Conservation (phyloP, 2,888 invertebrate genomes). For the Limnephilus auricula region DNA sequence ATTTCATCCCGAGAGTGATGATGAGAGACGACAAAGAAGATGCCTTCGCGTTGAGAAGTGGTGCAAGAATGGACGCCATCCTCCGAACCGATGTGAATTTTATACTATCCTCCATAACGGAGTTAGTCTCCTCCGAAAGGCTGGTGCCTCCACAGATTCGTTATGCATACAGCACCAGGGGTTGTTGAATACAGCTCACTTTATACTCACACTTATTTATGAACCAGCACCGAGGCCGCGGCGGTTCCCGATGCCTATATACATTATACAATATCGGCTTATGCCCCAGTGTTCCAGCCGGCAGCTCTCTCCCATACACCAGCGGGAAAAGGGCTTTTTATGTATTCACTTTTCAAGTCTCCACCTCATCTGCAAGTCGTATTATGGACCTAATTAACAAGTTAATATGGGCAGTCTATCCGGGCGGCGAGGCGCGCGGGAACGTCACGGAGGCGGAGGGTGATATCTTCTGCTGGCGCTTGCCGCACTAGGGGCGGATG, state of each 20-base stretch:
- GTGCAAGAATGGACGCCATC: conserved; percentile 66
- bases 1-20: neutral
- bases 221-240: conserved; percentile 79
- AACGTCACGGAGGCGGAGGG: conserved; percentile 67
- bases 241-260: conserved; percentile 70
- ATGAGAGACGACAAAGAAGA: conserved; percentile 47
- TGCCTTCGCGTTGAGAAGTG: conserved; percentile 60
- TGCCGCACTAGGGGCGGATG: conserved; percentile 61
- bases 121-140: conserved; percentile 62
- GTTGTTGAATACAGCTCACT: conserved; percentile 79
- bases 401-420: conserved; percentile 91
- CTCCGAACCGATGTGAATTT: conserved; percentile 65
- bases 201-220: conserved; percentile 76
- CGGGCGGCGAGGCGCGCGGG: conserved; percentile 74
- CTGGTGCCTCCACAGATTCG: conserved; percentile 71
- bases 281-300: conserved; percentile 69
- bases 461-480: conserved; percentile 61
- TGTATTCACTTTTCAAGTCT: conserved; percentile 83
- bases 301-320: conserved; percentile 55
- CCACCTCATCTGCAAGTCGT: conserved; percentile 92
- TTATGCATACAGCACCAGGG: conserved; percentile 81
- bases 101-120: conserved; percentile 64
- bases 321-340: conserved; percentile 80
- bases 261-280: conserved; percentile 76
- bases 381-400: conserved; percentile 94